Evolutionary conservation across 1,140 invertebrate genomes (phyloP).

Genomic region (Anadara kagoshimensis): DNA sequence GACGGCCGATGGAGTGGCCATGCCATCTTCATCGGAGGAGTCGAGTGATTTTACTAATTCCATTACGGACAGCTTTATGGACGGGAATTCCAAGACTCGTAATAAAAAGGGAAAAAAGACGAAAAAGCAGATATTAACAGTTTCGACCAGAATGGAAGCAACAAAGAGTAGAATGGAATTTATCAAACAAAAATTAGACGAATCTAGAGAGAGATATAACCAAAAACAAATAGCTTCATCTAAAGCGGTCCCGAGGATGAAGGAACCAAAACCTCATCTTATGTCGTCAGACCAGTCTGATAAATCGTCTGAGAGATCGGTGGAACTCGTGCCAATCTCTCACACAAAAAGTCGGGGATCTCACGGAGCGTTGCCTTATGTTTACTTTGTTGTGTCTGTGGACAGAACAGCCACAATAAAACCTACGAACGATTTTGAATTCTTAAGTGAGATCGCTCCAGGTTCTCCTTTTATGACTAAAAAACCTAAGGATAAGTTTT

Average conservation of each 20-base stretch:
- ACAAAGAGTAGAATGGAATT: conserved; percentile 37
- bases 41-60: too few species aligned
- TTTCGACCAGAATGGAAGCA: conserved; percentile 26
- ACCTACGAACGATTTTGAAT: background rate
- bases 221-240: conserved; percentile 16
- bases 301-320: background rate
- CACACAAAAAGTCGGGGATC: conserved; percentile 6
- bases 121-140: conserved; percentile 9
- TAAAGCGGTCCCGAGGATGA: conserved; percentile 22
- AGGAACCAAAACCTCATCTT: conserved; percentile 19
- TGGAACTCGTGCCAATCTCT: conserved; percentile 36
- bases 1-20: too few species aligned
- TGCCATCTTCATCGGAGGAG: too few species aligned
- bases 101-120: conserved; percentile 10
- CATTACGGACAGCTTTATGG: too few species aligned
- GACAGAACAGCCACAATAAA: conserved; percentile 13
- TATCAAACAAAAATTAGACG: conserved; percentile 35
- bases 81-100: too few species aligned
- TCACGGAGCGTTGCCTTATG: conserved; percentile 22
- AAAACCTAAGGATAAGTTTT: background rate
- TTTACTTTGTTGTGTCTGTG: conserved; percentile 38
- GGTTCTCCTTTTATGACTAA: background rate
- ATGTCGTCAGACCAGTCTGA: background rate
- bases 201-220: conserved; percentile 30
- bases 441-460: background rate